Evolutionary conservation across 2,797 vertebrate genomes (phyloP), one percentile per base, ranked within the genome.

Genomic region (Glossophaga mutica): DNA sequence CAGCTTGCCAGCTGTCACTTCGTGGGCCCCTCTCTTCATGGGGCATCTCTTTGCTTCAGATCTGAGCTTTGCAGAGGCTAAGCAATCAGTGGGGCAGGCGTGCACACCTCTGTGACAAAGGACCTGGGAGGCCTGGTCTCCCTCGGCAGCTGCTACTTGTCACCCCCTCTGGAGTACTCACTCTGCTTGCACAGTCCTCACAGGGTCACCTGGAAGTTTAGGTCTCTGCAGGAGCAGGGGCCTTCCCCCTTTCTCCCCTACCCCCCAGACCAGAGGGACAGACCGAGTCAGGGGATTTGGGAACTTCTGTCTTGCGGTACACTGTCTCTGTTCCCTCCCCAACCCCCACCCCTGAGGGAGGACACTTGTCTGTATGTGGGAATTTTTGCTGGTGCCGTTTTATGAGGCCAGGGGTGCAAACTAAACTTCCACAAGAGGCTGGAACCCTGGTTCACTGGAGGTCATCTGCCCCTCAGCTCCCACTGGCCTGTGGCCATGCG

Each of bases 401-500:
- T 9, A 42, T 50, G 57, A 90, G 57, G 74, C 68, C 44, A 32
- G 9, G 57, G 9, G 18, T 50, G 42, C 24, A 70, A 55, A 77
- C 26, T 76, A 21, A n/a, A 16, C 55, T 52, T 57, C n/a, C 50
- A 34, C 6, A 0, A 50, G 50, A n/a, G 19, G 22, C 48, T 29
- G 26, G 42, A 24, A 5, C 18, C 34, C 59, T 55, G 62, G 73
- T 6, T 44, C 70, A 4, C 55, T 19, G 39, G 12, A 79, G n/a
- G 26, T 11, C 21, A 1, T 46, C 52, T 32, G 50, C 37, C 34
- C 4, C 82, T 68, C 14, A 44, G 70, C 37, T 48, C 50, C 12
- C 0, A 11, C 14, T 3, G 32, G 46, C 15, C 0, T 4, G 37
- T 29, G 2, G 18, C n/a, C 46, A 4, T 24, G 22, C 10, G 55